Evolutionary conservation across 2,113 vertebrate genomes (phyloP).

Genomic region (Maccullochella peelii): DNA sequence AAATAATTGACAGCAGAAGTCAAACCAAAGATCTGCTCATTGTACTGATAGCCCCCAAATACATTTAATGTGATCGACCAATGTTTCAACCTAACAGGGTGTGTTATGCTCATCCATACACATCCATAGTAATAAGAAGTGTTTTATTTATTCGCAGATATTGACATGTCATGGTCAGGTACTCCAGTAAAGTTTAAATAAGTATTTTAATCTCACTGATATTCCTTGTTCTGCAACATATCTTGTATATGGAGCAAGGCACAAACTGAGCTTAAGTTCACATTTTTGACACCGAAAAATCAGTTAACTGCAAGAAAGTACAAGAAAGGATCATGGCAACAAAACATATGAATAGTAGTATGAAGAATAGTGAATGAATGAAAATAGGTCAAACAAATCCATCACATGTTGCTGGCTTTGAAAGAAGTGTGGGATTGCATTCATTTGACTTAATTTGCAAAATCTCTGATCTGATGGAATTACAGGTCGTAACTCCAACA

Average conservation of each 20-base stretch:
- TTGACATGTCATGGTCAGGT: not conserved
- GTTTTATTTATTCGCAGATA: too few species aligned
- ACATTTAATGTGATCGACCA: not conserved
- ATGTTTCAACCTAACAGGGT: not conserved
- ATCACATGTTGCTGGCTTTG: not conserved
- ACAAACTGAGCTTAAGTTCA: not conserved
- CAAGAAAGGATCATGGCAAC: not conserved
- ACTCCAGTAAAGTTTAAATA: not conserved
- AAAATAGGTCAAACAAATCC: conserved; percentile 37
- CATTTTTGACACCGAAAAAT: not conserved
- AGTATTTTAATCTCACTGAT: not conserved
- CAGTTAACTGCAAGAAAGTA: not conserved
- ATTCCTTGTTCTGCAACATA: not conserved
- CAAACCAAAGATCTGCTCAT: not conserved
- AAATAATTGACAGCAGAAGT: conserved; percentile 5
- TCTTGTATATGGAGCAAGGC: not conserved
- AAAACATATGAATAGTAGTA: not conserved
- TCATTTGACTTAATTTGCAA: conserved; percentile 23
- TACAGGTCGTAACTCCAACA: conserved; percentile 21
- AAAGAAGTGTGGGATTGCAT: conserved; percentile 31
- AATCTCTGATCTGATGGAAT: conserved; percentile 38
- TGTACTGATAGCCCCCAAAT: not conserved
- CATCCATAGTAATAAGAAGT: not conserved
- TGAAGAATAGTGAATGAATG: conserved; percentile 12
- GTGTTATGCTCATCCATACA: not conserved